Evolutionary conservation across 2,888 invertebrate genomes (phyloP), one percentile per base, ranked within the genome.

Genomic region (Hecatera dysodea): DNA sequence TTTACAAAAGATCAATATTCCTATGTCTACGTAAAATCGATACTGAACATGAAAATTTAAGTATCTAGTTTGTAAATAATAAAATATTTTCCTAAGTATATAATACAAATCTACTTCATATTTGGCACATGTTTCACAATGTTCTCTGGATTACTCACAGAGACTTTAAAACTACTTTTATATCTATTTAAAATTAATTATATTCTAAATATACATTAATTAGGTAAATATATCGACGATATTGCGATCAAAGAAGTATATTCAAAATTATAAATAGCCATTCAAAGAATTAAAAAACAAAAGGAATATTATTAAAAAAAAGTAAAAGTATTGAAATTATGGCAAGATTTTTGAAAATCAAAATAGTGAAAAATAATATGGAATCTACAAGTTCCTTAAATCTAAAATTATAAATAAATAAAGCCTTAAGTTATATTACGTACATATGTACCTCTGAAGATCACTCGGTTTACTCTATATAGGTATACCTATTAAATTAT

Each of bases 81-180:
- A 60, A 62, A 36, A 50, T 66, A 69, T 75, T 66, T 62, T 52
- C 46, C 63, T 80, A 76, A 53, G 24, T 76, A 67, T 80, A 80
- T 79, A 42, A 65, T 79, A 79, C 78, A 79, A 76, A 65, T 65
- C 78, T 80, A 80, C 81, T 72, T 79, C 39, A 62, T 57, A 69
- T 80, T 80, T 80, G 80, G 80, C 80, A 80, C 81, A 81, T 81
- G 59, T 63, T 53, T 61, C 81, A 67, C 72, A 46, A 55, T 50
- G 2, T 33, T 57, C 81, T 81, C 80, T 80, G 80, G 81, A 81
- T 70, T 36, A 64, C 66, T 81, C 80, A 81, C 81, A 81, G 81
- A 77, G 80, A 63, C 8, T 50, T 64, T 81, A 69, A 27, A 55
- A 46, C 69, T 80, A 79, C 55, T 24, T 55, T 55, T 79, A 79